Conservation (phyloP, 2,888 invertebrate genomes). For the Hecatera dysodea region DNA sequence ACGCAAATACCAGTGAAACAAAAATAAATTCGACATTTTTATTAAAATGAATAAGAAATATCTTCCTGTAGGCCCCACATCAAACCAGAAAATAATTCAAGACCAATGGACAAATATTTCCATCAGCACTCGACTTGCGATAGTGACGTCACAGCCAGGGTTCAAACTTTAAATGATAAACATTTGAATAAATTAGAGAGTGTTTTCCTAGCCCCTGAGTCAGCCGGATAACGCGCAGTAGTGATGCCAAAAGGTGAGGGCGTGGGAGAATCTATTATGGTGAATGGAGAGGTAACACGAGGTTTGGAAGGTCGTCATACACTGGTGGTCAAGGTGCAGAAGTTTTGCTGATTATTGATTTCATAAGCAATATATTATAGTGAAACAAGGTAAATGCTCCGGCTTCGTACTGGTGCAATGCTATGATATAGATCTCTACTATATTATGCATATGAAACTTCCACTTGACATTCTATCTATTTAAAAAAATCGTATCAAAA, state of each 20-base stretch:
- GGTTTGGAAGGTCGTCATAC: slow-evolving; percentile 45
- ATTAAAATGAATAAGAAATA: neutral
- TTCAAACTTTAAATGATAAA: slow-evolving; percentile 65
- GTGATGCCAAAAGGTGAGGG: slow-evolving; percentile 71
- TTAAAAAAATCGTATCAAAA: too few relatives aligned
- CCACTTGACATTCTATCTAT: too few relatives aligned
- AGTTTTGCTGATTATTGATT: too few relatives aligned
- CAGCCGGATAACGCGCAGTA: slow-evolving; percentile 57
- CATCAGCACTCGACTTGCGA: slow-evolving; percentile 47
- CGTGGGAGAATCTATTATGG: slow-evolving; percentile 68
- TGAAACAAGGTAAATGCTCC: neutral
- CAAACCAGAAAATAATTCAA: slow-evolving; percentile 32
- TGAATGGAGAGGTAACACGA: slow-evolving; percentile 54
- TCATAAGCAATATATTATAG: neutral
- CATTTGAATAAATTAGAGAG: slow-evolving; percentile 66
- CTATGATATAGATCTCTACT: too few relatives aligned
- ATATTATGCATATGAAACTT: too few relatives aligned
- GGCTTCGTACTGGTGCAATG: too few relatives aligned
- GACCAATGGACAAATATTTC: slow-evolving; percentile 66
- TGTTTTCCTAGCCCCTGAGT: slow-evolving; percentile 67
- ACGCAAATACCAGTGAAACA: neutral
- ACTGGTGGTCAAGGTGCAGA: slow-evolving; percentile 16
- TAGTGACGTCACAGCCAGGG: slow-evolving; percentile 47
- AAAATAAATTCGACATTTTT: neutral
- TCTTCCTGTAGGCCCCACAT: neutral